Percentiles rank a stretch among this genome's conserved stretches.
These are phyloP conservation scores for Aythya baeri DNA, from an alignment of 2,113 vertebrate genomes.

Conservation along the genomic window DNA sequence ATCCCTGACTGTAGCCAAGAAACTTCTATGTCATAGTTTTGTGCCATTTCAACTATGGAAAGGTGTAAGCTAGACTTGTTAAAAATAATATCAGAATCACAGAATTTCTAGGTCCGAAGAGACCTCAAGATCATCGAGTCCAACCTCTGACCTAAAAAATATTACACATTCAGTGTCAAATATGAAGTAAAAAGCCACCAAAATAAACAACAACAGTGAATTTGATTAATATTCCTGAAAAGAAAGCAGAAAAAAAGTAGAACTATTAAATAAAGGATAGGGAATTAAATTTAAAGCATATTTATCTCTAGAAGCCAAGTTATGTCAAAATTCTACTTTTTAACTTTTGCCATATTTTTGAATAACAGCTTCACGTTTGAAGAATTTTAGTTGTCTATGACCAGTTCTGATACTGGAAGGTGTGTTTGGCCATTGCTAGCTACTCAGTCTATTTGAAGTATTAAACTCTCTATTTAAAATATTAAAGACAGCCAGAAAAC, in stretches of 20 bases:
- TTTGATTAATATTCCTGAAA: neutral
- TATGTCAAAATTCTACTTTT: neutral
- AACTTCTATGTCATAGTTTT: neutral
- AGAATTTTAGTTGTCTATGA: neutral
- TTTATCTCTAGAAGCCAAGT: neutral
- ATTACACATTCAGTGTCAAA: neutral
- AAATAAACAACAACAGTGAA: neutral
- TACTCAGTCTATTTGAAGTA: neutral
- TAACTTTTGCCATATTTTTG: neutral
- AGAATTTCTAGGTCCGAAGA: too few relatives aligned
- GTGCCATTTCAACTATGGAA: neutral
- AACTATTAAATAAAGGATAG: neutral
- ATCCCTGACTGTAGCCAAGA: neutral
- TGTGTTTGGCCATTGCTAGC: neutral
- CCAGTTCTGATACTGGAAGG: neutral
- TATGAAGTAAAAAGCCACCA: neutral
- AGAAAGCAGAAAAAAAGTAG: neutral
- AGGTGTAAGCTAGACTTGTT: neutral
- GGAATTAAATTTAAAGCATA: neutral
- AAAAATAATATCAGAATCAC: neutral
- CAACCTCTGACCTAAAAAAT: too few relatives aligned
- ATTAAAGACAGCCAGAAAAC: neutral
- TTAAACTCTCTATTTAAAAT: neutral
- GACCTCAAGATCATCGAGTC: too few relatives aligned
- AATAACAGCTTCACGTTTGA: neutral